Base-by-base conservation (phyloP, 37 sponge, comb jelly and placozoan species). In the Mnemiopsis leidyi region DNA sequence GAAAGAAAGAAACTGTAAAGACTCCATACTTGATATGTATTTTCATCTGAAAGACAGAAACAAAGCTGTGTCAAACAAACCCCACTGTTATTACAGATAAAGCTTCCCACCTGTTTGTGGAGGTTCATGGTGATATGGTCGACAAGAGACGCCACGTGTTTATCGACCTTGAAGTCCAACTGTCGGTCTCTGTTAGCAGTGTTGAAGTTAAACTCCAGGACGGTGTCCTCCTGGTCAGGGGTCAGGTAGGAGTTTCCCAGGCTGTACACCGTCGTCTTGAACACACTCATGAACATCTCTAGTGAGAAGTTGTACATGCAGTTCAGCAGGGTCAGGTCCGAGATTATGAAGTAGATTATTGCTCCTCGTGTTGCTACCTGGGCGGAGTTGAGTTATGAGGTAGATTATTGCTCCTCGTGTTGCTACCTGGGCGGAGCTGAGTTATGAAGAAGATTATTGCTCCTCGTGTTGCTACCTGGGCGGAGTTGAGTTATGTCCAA, bases 311-410 rank as follows among this genome's bases (percentile, higher is more conserved):
- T 77, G 88, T 95, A 95, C 92, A 95, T 82, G 68, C 76, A 85
- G 36, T 92, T 77, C 38, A 94, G 48, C 24, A 83, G 68, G 0
- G 69, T 34, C 76, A 95, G 92, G 20, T 68, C 73, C 34, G 92
- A 40, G 2, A 93, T 36, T 18, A 36, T 75, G 69, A 94, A 94
- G 92, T 94, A 95, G 36, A 95, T 38, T 32, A 95, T 93, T 0
- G 95, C 94, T 24, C 95, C 95, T 20, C 95, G 76, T 16, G 93
- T 76, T 29, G 95, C 95, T 32, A 95, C 92, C 95, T 95, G 77
- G 35, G 61, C 5, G 39, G 5, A n/a, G n/a, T n/a, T n/a, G n/a
- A n/a, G 23, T 36, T 18, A 36, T 75, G 69, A 94, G 93, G 92
- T 94, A 95, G 36, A 95, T 38, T 32, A 95, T 93, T 0, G 95